Evolutionary conservation across 1,140 invertebrate species (phyloP).

Genomic region (Euwallacea fornicatus): DNA sequence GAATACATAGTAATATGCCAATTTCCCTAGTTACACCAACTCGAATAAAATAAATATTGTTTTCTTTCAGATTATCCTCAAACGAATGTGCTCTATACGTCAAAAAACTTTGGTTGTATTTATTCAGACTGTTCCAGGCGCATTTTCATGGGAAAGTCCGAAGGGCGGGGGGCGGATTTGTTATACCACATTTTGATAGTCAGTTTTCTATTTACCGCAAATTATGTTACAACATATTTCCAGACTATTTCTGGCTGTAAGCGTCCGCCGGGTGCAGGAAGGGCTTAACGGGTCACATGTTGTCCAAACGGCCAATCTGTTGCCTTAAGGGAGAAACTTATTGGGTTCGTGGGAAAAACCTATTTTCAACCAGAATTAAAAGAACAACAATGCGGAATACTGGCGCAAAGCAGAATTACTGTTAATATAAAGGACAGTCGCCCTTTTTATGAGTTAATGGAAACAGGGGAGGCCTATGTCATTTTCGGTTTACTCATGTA

Average conservation of each 20-base stretch:
- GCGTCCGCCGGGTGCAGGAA: background rate
- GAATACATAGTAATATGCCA: too few species aligned
- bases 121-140: too few species aligned
- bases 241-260: constrained; percentile 3
- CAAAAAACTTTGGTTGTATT: too few species aligned
- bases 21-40: too few species aligned
- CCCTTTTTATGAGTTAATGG: background rate
- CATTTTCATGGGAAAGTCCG: too few species aligned
- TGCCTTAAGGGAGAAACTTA: constrained; percentile 22
- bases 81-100: too few species aligned
- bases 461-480: background rate
- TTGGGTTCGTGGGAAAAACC: constrained; percentile 21
- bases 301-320: constrained; percentile 30
- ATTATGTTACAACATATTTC: constrained; percentile 26
- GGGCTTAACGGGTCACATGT: constrained; percentile 28
- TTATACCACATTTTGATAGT: background rate
- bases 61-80: too few species aligned
- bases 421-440: constrained; percentile 2
- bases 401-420: background rate
- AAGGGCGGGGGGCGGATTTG: too few species aligned
- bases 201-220: constrained; percentile 18
- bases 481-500: too few species aligned
- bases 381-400: constrained; percentile 19
- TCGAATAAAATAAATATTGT: too few species aligned
- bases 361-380: constrained; percentile 28